Conservation (phyloP, 2,888 invertebrate genomes). For the Fragum fragum region DNA sequence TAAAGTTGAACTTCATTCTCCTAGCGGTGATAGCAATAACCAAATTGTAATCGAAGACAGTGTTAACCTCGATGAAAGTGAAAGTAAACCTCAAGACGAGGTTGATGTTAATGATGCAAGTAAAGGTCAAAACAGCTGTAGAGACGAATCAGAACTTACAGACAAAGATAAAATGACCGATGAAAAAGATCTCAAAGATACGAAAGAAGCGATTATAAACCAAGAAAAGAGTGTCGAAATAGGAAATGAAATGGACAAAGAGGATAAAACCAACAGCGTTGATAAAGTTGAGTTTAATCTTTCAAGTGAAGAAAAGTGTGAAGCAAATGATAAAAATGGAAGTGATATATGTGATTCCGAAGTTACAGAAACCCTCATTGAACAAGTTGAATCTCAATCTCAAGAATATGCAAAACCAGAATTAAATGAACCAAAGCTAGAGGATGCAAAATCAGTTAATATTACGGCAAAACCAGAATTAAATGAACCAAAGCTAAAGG, state of each 20-base stretch:
- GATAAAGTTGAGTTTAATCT: background rate
- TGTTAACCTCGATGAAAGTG: background rate
- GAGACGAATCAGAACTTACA: too few relatives aligned
- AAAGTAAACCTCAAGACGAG: too few relatives aligned
- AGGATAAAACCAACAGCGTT: background rate
- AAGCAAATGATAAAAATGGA: background rate
- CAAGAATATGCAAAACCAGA: background rate
- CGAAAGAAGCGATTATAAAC: background rate
- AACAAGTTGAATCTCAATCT: background rate
- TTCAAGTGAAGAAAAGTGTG: background rate
- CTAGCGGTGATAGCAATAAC: background rate
- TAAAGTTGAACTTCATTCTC: conserved; percentile 15
- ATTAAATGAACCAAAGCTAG: background rate
- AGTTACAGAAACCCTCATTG: too few relatives aligned
- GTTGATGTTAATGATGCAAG: too few relatives aligned
- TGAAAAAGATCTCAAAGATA: background rate
- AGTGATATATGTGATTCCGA: background rate
- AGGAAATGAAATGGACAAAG: background rate
- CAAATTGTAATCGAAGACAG: background rate
- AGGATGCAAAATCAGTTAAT: background rate
- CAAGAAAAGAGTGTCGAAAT: background rate
- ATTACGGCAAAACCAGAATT: background rate
- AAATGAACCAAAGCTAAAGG: background rate
- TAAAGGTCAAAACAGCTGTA: too few relatives aligned
- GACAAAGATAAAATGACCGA: background rate